Percentiles rank a stretch among this genome's conserved stretches.
These are phyloP conservation scores for Oscheius onirici DNA, from an alignment of 2,888 invertebrate species.

Conservation along the genomic window DNA sequence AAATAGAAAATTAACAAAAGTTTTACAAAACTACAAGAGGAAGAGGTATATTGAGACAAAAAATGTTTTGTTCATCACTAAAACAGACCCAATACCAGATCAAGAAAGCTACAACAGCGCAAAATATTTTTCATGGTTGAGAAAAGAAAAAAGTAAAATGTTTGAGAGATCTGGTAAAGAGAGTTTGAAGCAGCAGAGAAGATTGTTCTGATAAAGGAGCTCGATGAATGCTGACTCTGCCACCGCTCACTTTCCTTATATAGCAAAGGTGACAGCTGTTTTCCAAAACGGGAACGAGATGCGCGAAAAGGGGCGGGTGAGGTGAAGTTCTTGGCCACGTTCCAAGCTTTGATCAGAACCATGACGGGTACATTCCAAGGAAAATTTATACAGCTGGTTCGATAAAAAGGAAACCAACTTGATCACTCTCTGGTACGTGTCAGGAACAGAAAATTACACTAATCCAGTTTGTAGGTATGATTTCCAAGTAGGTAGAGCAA, in stretches of 20 bases:
- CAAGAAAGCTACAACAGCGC: not conserved
- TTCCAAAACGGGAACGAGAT: slow-evolving; percentile 18
- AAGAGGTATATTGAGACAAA: no score
- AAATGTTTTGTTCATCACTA: no score
- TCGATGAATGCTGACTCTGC: not conserved
- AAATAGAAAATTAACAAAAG: no score
- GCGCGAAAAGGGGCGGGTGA: slow-evolving; percentile 23
- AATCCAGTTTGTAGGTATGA: no score
- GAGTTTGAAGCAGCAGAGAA: not conserved
- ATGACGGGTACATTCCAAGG: not conserved
- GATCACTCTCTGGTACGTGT: not conserved
- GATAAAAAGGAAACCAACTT: not conserved
- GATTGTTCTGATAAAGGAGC: not conserved
- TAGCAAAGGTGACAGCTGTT: slow-evolving; percentile 25
- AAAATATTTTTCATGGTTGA: not conserved
- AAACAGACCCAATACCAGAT: no score
- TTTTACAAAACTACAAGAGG: no score
- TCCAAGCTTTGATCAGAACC: not conserved
- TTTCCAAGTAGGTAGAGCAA: no score
- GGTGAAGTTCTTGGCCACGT: slow-evolving; percentile 16
- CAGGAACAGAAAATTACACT: no score
- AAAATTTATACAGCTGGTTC: not conserved
- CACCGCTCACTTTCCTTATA: not conserved
- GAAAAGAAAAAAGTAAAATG: not conserved
- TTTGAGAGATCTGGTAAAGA: no score